A percentile compares a stretch with the other conserved stretches of the same genome.
These are phyloP conservation scores for Varecia variegata DNA, from an alignment of 2,797 vertebrate species.

Conservation along the genomic window DNA sequence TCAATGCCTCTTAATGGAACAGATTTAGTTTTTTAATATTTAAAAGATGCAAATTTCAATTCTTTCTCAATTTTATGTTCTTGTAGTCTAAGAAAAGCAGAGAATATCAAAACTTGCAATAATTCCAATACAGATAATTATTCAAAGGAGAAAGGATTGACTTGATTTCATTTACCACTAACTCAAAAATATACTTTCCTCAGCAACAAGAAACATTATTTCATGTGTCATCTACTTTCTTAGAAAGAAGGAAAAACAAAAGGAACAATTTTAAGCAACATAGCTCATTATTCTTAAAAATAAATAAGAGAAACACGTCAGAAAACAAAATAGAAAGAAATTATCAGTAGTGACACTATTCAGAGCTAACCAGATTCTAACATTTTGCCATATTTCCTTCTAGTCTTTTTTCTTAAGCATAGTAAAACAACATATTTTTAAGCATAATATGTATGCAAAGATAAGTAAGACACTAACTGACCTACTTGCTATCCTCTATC, in stretches of 20 bases:
- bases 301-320: background rate
- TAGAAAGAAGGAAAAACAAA: background rate
- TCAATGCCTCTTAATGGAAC: background rate
- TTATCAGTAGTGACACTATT: background rate
- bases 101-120: background rate
- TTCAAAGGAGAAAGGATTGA: background rate
- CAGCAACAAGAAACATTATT: background rate
- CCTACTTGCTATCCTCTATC: background rate
- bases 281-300: background rate
- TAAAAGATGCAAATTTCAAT: background rate
- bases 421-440: background rate
- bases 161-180: background rate
- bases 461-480: background rate
- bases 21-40: background rate
- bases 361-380: background rate
- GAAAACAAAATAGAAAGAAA: conserved; percentile 19
- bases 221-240: background rate
- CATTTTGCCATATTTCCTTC: background rate
- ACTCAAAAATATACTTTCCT: background rate
- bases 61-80: background rate
- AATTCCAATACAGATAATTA: background rate
- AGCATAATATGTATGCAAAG: background rate
- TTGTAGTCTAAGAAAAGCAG: background rate
- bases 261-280: background rate
- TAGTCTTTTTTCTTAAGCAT: background rate